Conservation (phyloP, 2,888 invertebrate species). For the Hirudinaria manillensis region DNA sequence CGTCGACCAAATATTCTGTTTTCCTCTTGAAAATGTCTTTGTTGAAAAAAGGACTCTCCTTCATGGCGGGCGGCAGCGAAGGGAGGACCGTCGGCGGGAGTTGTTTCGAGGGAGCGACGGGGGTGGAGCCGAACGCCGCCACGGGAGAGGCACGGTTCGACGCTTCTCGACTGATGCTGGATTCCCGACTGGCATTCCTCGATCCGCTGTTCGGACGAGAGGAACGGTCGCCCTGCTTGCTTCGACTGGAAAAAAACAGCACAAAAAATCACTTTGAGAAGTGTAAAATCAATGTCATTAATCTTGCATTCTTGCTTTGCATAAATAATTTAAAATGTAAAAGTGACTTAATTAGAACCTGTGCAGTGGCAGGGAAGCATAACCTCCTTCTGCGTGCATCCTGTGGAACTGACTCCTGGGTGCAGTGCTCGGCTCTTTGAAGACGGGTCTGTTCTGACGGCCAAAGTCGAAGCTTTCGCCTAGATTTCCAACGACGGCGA, state of each 20-base stretch:
- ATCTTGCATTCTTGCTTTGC: too few species aligned
- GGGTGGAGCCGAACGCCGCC: neutral
- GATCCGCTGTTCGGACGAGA: constrained; percentile 18
- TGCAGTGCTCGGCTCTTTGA: constrained; percentile 4
- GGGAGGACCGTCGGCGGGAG: neutral
- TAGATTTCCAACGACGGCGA: neutral
- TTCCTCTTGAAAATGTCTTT: constrained; percentile 14
- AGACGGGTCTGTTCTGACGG: neutral
- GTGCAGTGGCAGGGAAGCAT: neutral
- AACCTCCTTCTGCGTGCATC: constrained; percentile 1
- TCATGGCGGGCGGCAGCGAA: neutral
- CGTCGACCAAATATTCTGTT: constrained; percentile 7
- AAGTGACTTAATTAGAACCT: neutral
- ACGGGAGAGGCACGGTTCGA: constrained; percentile 16
- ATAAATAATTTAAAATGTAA: neutral
- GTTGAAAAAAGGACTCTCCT: neutral
- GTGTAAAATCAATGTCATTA: too few species aligned
- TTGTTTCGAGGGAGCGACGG: neutral
- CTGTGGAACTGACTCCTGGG: neutral
- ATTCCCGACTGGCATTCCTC: constrained; percentile 19
- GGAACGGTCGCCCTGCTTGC: neutral
- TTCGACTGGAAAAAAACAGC: neutral
- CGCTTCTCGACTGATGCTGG: constrained; percentile 15
- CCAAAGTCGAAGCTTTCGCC: neutral
- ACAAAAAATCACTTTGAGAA: too few species aligned